Conservation (phyloP, 2,888 invertebrate species). For the Asteroscopus sphinx region DNA sequence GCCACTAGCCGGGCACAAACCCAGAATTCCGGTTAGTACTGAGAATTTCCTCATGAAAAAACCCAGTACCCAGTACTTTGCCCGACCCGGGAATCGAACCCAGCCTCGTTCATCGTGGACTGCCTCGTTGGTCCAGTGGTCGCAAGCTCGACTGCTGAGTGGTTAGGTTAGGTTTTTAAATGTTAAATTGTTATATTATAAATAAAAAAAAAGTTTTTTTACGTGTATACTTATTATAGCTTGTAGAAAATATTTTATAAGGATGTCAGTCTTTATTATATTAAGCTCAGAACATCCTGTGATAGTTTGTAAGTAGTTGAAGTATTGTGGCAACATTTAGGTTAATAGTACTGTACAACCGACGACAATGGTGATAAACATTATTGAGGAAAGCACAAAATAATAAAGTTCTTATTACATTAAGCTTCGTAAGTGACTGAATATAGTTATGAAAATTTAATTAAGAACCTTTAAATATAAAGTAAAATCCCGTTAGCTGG, state of each 20-base stretch:
- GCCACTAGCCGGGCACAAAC: no score
- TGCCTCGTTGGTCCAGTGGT: no score
- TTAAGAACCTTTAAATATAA: no score
- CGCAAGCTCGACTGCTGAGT: no score
- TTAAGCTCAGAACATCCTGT: constrained; percentile 80
- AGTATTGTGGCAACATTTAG: constrained; percentile 35
- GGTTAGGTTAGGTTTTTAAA: no score
- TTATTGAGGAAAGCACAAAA: not conserved
- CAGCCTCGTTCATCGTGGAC: no score
- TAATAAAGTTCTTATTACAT: constrained; percentile 13
- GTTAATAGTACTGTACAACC: constrained; percentile 16
- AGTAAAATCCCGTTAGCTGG: no score
- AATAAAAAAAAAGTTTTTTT: constrained; percentile 21
- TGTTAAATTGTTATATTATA: constrained; percentile 29
- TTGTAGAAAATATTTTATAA: constrained; percentile 44
- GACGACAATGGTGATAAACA: constrained; percentile 9
- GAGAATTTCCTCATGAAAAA: constrained; percentile 44
- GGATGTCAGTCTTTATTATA: constrained; percentile 51
- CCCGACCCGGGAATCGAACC: no score
- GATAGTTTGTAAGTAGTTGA: constrained; percentile 66
- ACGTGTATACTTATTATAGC: constrained; percentile 22
- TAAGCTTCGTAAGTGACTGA: constrained; percentile 24
- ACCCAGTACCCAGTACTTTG: no score
- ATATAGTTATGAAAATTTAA: constrained; percentile 17
- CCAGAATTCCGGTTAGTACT: no score